phyloP scores from a whole-genome alignment of 2,113 vertebrate genomes.

The Cephalopterus ornatus region DNA sequence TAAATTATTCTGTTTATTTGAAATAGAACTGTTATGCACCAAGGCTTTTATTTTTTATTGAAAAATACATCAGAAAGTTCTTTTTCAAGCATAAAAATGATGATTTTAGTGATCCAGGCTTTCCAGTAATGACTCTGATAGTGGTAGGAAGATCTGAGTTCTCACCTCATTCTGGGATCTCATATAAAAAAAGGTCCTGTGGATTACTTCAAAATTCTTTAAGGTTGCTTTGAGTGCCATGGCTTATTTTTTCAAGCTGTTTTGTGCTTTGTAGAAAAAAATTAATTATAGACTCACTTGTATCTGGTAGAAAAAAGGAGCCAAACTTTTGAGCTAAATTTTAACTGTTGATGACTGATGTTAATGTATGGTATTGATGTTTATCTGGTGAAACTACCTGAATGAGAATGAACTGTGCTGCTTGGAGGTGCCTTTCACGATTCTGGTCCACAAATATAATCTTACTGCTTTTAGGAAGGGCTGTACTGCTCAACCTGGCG shows the following conservation, averaged over 20 bases:
- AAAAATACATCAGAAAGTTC: neutral
- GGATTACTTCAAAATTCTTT: neutral
- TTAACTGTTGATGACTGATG: neutral
- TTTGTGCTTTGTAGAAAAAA: neutral
- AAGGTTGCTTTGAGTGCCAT: neutral
- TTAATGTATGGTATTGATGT: neutral
- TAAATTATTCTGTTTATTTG: neutral
- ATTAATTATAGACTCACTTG: neutral
- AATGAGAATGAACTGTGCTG: neutral
- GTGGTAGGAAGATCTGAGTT: neutral
- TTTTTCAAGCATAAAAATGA: neutral
- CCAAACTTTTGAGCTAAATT: neutral
- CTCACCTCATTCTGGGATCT: neutral
- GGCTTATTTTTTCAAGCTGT: neutral
- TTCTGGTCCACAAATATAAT: neutral
- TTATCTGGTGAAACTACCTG: neutral
- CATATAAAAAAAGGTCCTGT: neutral
- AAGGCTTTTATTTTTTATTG: neutral
- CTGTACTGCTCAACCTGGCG: neutral
- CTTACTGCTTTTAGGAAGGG: neutral
- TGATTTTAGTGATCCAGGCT: neutral
- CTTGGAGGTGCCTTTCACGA: neutral
- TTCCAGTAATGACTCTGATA: neutral
- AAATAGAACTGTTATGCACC: neutral
- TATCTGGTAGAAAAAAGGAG: neutral